A percentile compares a stretch with the other conserved stretches of the same genome.
These are phyloP conservation scores for Anoura caudifer DNA, from an alignment of 2,113 vertebrate species.

Conservation along the genomic window DNA sequence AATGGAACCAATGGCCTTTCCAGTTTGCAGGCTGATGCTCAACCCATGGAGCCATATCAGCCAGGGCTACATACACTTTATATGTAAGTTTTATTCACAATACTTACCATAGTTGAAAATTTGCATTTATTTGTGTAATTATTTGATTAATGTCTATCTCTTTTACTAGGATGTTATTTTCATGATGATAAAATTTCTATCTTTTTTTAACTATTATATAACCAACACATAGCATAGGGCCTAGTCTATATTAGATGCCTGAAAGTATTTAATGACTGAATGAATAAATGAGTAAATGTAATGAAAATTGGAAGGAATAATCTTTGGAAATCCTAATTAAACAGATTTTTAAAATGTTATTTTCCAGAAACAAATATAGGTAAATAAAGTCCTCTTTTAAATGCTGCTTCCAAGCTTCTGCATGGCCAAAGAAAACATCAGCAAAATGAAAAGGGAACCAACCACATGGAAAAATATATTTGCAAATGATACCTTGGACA, in stretches of 20 bases:
- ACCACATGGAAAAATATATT: no score
- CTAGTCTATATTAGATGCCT: not conserved
- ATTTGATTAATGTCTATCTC: not conserved
- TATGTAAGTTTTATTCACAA: not conserved
- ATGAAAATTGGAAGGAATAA: not conserved
- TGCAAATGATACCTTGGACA: no score
- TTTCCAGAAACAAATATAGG: conserved; percentile 17
- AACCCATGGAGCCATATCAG: no score
- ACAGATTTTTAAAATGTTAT: not conserved
- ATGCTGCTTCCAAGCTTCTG: not conserved
- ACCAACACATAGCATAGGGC: not conserved
- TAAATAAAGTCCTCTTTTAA: not conserved
- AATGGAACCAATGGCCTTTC: no score
- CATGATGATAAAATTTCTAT: not conserved
- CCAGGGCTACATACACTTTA: not conserved
- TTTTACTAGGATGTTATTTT: not conserved
- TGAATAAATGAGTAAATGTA: not conserved
- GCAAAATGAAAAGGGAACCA: no score
- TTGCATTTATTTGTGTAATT: not conserved
- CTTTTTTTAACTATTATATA: conserved; percentile 6
- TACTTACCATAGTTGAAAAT: not conserved
- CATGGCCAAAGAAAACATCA: no score
- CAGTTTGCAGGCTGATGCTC: no score
- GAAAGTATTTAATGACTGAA: not conserved
- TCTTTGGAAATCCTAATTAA: not conserved